Percentiles rank a stretch among this genome's conserved stretches.
These are phyloP conservation scores for Bucorvus abyssinicus DNA, from an alignment of 2,797 vertebrate species.

Conservation along the genomic window DNA sequence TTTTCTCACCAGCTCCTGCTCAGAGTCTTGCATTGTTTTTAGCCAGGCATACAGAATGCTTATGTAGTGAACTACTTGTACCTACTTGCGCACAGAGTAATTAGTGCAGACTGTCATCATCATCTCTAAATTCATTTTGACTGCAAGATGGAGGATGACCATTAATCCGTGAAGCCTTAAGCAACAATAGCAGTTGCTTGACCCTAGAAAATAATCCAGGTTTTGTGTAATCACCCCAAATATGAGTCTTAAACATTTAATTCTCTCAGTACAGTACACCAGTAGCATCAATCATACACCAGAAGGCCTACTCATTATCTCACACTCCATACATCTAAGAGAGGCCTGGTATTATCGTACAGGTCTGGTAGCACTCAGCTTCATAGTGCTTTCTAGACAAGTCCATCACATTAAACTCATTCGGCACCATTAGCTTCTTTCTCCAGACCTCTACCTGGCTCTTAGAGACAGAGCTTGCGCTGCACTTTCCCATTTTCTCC, in stretches of 20 bases:
- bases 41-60: neutral
- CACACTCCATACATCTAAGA: neutral
- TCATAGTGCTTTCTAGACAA: neutral
- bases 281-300: neutral
- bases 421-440: neutral
- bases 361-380: neutral
- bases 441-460: neutral
- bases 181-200: neutral
- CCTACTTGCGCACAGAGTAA: neutral
- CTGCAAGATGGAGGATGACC: neutral
- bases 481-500: neutral
- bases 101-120: neutral
- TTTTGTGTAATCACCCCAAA: neutral
- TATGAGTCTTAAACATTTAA: neutral
- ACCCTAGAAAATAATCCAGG: neutral
- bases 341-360: neutral
- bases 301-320: neutral
- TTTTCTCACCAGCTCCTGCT: neutral
- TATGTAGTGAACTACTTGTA: neutral
- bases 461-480: neutral
- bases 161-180: neutral
- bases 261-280: neutral
- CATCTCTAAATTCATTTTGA: neutral
- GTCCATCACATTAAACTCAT: neutral
- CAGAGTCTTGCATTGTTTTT: neutral